Evolutionary conservation across 1,140 invertebrate species (phyloP).

Genomic region (Zeugodacus cucurbitae): DNA sequence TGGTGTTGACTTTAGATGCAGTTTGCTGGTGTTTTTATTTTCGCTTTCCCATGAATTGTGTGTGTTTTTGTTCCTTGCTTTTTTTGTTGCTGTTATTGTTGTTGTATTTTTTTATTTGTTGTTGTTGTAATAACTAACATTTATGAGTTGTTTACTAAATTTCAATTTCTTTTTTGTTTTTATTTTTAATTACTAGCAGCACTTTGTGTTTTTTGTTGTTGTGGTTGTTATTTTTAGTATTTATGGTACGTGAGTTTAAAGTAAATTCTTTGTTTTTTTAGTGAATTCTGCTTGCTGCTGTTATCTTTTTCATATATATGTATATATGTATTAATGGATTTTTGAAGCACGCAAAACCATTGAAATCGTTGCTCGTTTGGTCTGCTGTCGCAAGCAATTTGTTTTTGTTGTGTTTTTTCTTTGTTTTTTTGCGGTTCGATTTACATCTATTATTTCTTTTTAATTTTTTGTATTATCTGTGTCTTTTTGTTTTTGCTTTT

Average conservation of each 20-base stretch:
- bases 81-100: neutral
- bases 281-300: neutral
- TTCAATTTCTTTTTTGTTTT: neutral
- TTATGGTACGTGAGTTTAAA: constrained; percentile 4
- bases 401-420: neutral
- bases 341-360: neutral
- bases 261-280: constrained; percentile 24
- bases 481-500: constrained; percentile 7
- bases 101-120: neutral
- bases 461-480: neutral
- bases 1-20: neutral
- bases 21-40: neutral
- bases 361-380: constrained; percentile 12
- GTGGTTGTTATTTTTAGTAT: neutral
- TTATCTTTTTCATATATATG: neutral
- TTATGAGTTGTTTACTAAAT: neutral
- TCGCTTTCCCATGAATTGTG: neutral
- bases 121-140: neutral
- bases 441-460: neutral
- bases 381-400: neutral
- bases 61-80: neutral
- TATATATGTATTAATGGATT: too few species aligned
- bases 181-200: constrained; percentile 21
- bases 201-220: constrained; percentile 28
- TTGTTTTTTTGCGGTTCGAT: constrained; percentile 1